Percentiles rank a stretch among this genome's conserved stretches.
These are phyloP conservation scores for Melinopterus prodromus DNA, from an alignment of 2,888 invertebrate species.

Conservation along the genomic window DNA sequence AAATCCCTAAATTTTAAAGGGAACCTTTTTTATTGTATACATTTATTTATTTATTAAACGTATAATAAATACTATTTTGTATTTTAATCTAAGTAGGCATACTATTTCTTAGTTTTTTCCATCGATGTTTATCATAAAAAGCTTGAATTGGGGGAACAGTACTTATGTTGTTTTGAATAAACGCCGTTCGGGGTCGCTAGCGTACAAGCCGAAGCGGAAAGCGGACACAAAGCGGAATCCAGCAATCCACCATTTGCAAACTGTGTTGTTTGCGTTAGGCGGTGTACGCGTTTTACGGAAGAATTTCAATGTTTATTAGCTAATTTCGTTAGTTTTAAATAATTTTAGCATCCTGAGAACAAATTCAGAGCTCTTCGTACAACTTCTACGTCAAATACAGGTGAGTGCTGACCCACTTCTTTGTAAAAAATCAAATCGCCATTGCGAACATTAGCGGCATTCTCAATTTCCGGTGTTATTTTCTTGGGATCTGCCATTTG, in stretches of 20 bases:
- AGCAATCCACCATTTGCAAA: conserved; percentile 5
- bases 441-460: not conserved
- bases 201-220: not conserved
- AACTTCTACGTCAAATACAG: conserved; percentile 10
- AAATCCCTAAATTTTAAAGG: not conserved
- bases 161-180: not conserved
- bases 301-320: not conserved
- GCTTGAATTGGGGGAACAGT: not conserved
- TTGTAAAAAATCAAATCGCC: not conserved
- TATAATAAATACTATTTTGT: not conserved
- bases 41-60: not conserved
- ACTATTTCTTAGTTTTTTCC: not conserved
- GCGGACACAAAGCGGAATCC: not conserved
- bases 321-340: not conserved
- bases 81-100: not conserved
- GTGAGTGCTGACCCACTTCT: not conserved
- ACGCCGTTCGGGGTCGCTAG: not conserved
- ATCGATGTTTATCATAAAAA: not conserved
- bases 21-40: not conserved
- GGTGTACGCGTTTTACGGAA: not conserved
- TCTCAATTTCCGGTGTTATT: not conserved
- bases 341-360: not conserved
- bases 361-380: not conserved
- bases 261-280: not conserved
- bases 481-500: not conserved